Conservation (phyloP, 1,140 invertebrate species). For the Ostrea edulis region DNA sequence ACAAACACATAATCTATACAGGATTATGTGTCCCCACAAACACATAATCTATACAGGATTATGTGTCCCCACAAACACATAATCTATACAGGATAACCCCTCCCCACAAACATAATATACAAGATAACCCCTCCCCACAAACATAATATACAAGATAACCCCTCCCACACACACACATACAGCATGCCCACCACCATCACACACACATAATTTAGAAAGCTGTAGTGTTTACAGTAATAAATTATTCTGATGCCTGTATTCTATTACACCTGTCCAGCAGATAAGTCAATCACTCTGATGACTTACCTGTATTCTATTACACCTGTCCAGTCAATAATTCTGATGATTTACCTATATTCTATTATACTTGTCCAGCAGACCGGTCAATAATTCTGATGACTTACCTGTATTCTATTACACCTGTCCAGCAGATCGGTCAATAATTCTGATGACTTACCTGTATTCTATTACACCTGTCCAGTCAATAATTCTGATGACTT, state of each 20-base stretch:
- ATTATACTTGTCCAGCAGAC: constrained; percentile 85
- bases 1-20: too few species aligned
- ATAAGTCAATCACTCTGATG: too few species aligned
- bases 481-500: neutral
- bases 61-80: too few species aligned
- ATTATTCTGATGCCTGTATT: neutral
- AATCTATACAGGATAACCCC: too few species aligned
- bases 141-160: too few species aligned
- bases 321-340: neutral
- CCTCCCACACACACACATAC: too few species aligned
- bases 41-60: too few species aligned
- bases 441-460: neutral
- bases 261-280: constrained; percentile 78
- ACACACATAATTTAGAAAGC: constrained; percentile 81
- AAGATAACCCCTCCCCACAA: too few species aligned
- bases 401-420: neutral
- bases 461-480: neutral
- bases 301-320: neutral
- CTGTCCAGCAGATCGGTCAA: constrained; percentile 77
- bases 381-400: constrained; percentile 84
- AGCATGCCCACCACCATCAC: too few species aligned
- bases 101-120: too few species aligned
- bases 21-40: too few species aligned
- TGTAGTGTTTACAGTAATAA: constrained; percentile 87
- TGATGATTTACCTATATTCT: constrained; percentile 66